phyloP scores from a whole-genome alignment of 2,797 vertebrate genomes.

The Zenarchopterus dispar region DNA sequence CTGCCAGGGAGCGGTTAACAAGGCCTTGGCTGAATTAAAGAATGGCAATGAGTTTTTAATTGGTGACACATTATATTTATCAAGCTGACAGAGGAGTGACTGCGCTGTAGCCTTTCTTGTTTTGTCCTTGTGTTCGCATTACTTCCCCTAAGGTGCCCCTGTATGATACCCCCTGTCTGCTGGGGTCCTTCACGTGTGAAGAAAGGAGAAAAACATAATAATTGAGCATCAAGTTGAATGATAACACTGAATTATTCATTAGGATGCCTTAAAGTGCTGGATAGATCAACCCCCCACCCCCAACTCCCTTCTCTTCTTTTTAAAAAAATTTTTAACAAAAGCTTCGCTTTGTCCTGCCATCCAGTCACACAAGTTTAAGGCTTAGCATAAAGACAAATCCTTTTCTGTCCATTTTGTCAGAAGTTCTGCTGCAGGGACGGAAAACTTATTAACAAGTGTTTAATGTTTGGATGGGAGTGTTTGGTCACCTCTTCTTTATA shows the following conservation, averaged over 20 bases:
- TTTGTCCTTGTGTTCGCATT: slow-evolving; percentile 86
- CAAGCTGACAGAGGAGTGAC: slow-evolving; percentile 89
- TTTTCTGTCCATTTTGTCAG: slow-evolving; percentile 81
- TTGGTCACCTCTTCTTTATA: slow-evolving; percentile 70
- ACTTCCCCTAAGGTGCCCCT: slow-evolving; percentile 86
- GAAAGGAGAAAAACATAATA: slow-evolving; percentile 85
- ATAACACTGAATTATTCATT: slow-evolving; percentile 98
- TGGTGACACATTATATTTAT: slow-evolving; percentile 98
- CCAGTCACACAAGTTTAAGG: slow-evolving; percentile 80
- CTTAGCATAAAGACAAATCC: slow-evolving; percentile 79
- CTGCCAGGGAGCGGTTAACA: slow-evolving; percentile 90
- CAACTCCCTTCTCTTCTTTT: slow-evolving; percentile 35
- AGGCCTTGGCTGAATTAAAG: slow-evolving; percentile 89
- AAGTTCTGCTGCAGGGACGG: slow-evolving; percentile 75
- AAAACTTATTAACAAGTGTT: slow-evolving; percentile 89
- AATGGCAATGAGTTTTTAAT: slow-evolving; percentile 96
- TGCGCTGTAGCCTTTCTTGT: slow-evolving; percentile 85
- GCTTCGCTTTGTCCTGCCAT: slow-evolving; percentile 78
- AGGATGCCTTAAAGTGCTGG: slow-evolving; percentile 85
- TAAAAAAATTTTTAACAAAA: slow-evolving; percentile 85
- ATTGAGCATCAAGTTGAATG: slow-evolving; percentile 86
- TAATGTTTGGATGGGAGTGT: slow-evolving; percentile 87
- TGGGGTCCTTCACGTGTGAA: slow-evolving; percentile 84
- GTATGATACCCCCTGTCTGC: slow-evolving; percentile 81
- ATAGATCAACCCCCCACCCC: slow-evolving; percentile 81